phyloP scores from a whole-genome alignment of 2,888 invertebrate genomes.

The Patella depressa region DNA sequence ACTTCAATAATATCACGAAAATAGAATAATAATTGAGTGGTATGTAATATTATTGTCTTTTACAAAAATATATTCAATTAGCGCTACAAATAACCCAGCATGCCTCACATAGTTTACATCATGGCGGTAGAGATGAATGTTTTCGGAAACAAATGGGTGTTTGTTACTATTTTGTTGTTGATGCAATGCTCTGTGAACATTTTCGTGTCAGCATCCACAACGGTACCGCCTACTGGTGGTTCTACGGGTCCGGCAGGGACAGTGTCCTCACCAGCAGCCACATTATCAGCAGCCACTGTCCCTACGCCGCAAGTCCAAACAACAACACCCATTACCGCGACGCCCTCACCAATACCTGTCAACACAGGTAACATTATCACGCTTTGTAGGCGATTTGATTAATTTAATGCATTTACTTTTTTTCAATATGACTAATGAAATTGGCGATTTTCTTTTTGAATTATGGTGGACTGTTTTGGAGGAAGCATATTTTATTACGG shows the following conservation, averaged over 20 bases:
- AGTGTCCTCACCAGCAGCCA: slow-evolving; percentile 9
- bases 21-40: too few species aligned
- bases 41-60: too few species aligned
- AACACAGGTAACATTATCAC: slow-evolving; percentile 15
- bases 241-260: slow-evolving; percentile 14
- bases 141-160: slow-evolving; percentile 8
- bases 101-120: slow-evolving; percentile 32
- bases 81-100: slow-evolving; percentile 1
- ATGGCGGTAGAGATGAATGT: slow-evolving; percentile 30
- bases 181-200: not conserved
- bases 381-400: not conserved
- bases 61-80: too few species aligned
- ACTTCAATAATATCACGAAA: too few species aligned
- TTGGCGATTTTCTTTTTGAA: too few species aligned
- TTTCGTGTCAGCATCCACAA: not conserved
- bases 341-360: slow-evolving; percentile 19
- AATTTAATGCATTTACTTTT: not conserved
- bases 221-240: slow-evolving; percentile 1
- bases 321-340: slow-evolving; percentile 27
- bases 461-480: too few species aligned
- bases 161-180: not conserved
- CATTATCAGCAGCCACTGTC: slow-evolving; percentile 29
- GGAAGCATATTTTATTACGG: too few species aligned
- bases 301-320: slow-evolving; percentile 30
- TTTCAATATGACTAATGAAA: not conserved